Base-by-base conservation (phyloP, 2,797 vertebrate genomes). In the Channa striata region DNA sequence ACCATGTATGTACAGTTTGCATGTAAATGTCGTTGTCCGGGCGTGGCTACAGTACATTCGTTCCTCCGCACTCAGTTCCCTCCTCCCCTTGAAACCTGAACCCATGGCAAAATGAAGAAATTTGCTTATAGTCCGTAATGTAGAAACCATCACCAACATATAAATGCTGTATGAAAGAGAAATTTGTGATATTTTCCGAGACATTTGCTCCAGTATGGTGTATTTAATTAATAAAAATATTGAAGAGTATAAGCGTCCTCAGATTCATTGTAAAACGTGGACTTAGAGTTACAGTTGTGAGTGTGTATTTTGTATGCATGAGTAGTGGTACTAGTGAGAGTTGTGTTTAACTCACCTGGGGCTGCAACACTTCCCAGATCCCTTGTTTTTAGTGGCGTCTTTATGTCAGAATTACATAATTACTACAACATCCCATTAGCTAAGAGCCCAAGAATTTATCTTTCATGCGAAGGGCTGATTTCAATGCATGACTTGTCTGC, bases 161-260 rank as follows among this genome's bases (percentile, higher is more conserved):
- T 96, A 96, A 97, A 96, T 96, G 96, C 97, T 95, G 96, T 97
- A 97, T 97, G 96, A 99, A 96, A 97, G 98, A 97, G 93, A 97
- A 97, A 96, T 97, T 99, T 99, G 98, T 99, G 97, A 99, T 99
- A 99, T 98, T 99, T 99, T 99, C 97, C 96, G 96, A 99, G 97
- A 98, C 96, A 97, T 97, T 98, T 98, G 97, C 97, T 99, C 97
- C 96, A 97, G 96, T 98, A 98, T 96, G 97, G 96, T 99, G 98
- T 99, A 99, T 99, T 99, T 99, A 99, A 99, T 96, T 98, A 99
- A 99, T 99, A 99, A 99, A 92, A 91, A 96, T 89, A 89, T 93
- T 94, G 96, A 95, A 96, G 95, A 97, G 94, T 87, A 78, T 89
- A 77, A 72, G 80, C 54, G 78, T 85, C 67, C 48, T 78, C 73